Base-by-base conservation (phyloP, 2,113 vertebrate genomes). In the Brienomyrus longianalis region DNA sequence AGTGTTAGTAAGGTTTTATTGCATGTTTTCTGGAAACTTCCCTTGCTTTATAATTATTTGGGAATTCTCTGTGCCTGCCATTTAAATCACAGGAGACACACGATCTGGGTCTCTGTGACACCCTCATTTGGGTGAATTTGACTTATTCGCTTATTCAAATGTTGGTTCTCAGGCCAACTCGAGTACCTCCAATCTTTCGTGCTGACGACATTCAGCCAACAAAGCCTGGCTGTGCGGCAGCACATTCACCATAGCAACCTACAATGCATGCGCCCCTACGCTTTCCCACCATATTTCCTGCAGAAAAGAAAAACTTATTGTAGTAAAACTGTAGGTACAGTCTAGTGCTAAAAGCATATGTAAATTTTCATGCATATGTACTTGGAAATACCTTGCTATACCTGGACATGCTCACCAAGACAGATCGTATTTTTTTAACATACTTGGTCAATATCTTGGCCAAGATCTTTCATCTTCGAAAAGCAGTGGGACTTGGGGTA, bases 101-200 rank as follows among this genome's bases (percentile, higher is more conserved):
- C 39, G 15, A 11, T 51, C 27, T 21, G 85, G 43, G 8, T 86
- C 48, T 54, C n/a, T 87, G 31, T 9, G 0, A 87, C n/a, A 56
- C 27, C n/a, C 48, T 74, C 45, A 74, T 90, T 87, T 90, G 56
- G 54, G 7, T 90, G 45, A 31, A 83, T 85, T 89, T 89, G 54
- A 90, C 66, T 90, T 39, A 39, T 52, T 74, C n/a, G 50, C 84
- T 87, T 87, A 86, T 43, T 35, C 59, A 90, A 74, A 90, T 90
- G 59, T 90, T 50, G 31, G 47, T 7, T 19, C 54, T 3, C 50
- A 86, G 13, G 83, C 13, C 15, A 70, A 21, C 43, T 13, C 48
- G 54, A 17, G 15, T 17, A 3, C 23, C 83, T 47, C 27, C 56
- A 8, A 62, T 23, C 39, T 17, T 35, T 48, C 56, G 7, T 3